Evolutionary conservation across 2,113 vertebrate species (phyloP).

Genomic region (Sciurus niger): DNA sequence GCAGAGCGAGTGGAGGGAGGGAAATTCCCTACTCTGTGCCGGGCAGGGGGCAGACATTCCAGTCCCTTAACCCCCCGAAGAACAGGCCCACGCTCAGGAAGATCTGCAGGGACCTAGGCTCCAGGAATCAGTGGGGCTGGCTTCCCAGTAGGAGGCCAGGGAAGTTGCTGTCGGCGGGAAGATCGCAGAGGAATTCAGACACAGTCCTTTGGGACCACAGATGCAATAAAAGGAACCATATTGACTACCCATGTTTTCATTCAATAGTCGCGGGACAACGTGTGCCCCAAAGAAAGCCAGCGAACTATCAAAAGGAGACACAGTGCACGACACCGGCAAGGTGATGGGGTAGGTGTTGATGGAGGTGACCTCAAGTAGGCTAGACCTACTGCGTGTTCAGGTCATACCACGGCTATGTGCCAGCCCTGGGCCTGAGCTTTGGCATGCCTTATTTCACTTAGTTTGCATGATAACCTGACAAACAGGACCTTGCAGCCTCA

Average conservation of each 20-base stretch:
- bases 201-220: neutral
- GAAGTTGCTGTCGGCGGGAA: neutral
- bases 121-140: neutral
- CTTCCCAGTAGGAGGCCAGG: neutral
- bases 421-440: neutral
- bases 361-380: neutral
- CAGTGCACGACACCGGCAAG: neutral
- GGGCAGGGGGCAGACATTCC: neutral
- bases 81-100: neutral
- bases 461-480: no score
- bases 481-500: no score
- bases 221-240: slow-evolving; percentile 12
- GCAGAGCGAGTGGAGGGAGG: neutral
- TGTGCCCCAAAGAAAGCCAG: neutral
- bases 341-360: neutral
- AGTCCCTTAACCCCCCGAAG: neutral
- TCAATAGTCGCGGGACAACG: neutral
- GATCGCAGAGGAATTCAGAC: neutral
- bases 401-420: neutral
- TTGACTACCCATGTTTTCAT: neutral
- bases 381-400: neutral
- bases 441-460: no score
- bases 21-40: neutral
- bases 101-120: neutral
- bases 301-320: neutral